A percentile compares a stretch with the other conserved stretches of the same genome.
These are phyloP conservation scores for Thaleichthys pacificus DNA, from an alignment of 2,797 vertebrate species.

Conservation along the genomic window DNA sequence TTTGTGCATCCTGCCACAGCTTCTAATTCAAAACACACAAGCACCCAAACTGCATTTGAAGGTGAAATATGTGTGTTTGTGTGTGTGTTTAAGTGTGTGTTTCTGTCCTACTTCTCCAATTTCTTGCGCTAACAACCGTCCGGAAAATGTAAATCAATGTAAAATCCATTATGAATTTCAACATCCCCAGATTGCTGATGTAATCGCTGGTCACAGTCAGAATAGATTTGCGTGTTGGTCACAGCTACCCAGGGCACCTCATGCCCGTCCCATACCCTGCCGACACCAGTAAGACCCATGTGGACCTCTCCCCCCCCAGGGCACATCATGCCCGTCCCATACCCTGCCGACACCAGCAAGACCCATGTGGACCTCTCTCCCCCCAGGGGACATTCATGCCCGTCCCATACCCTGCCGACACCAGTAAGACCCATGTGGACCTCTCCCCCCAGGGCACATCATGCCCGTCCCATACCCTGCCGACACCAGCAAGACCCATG, in stretches of 20 bases:
- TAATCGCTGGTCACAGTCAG: background rate
- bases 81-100: conserved; percentile 5
- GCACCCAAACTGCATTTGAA: background rate
- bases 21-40: conserved; percentile 22
- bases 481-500: too few relatives aligned
- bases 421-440: too few relatives aligned
- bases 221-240: background rate
- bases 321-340: background rate
- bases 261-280: too few relatives aligned
- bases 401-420: too few relatives aligned
- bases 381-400: too few relatives aligned
- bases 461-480: too few relatives aligned
- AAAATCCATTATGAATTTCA: background rate
- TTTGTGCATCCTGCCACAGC: conserved; percentile 28
- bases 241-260: too few relatives aligned
- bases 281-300: too few relatives aligned
- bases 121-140: background rate
- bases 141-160: background rate
- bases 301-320: background rate
- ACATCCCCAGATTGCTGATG: background rate
- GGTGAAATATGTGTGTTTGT: background rate
- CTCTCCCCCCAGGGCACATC: too few relatives aligned
- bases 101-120: conserved; percentile 14
- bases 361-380: too few relatives aligned
- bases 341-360: too few relatives aligned